These are phyloP conservation scores for Imbricaverruca yamaguchii DNA, from an alignment of 2,888 invertebrate genomes.

Conservation along the genomic window DNA sequence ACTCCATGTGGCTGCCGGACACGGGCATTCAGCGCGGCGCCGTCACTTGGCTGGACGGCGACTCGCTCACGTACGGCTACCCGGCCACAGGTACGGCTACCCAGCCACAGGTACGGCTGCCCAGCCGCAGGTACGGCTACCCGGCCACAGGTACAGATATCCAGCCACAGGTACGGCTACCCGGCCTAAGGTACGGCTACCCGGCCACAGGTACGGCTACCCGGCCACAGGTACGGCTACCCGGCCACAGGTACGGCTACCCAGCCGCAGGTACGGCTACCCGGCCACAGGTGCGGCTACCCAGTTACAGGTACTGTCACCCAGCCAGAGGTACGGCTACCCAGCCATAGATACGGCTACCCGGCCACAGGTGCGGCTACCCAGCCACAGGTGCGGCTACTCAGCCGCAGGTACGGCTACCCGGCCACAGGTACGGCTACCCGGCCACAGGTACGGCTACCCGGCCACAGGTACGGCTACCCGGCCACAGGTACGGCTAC, in stretches of 20 bases:
- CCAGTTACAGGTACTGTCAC: not conserved
- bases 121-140: not conserved
- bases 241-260: not conserved
- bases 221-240: not conserved
- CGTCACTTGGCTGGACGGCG: constrained; percentile 29
- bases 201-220: constrained; percentile 30
- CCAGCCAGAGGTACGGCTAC: not conserved
- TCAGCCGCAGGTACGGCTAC: not conserved
- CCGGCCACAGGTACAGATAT: constrained; percentile 25
- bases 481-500: constrained; percentile 30
- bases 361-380: not conserved
- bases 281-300: not conserved
- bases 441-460: constrained; percentile 26
- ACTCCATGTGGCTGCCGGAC: constrained; percentile 31
- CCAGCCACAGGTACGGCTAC: constrained; percentile 26
- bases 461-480: constrained; percentile 26
- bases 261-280: not conserved
- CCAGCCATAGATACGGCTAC: not conserved
- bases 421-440: constrained; percentile 25
- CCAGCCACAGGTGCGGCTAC: too few species aligned
- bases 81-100: constrained; percentile 30
- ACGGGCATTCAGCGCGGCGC: constrained; percentile 33
- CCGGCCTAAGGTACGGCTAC: constrained; percentile 25
- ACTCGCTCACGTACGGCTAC: constrained; percentile 33
- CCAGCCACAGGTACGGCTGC: not conserved